phyloP scores from a whole-genome alignment of 2,888 invertebrate species.

The Acrobasis repandana region DNA sequence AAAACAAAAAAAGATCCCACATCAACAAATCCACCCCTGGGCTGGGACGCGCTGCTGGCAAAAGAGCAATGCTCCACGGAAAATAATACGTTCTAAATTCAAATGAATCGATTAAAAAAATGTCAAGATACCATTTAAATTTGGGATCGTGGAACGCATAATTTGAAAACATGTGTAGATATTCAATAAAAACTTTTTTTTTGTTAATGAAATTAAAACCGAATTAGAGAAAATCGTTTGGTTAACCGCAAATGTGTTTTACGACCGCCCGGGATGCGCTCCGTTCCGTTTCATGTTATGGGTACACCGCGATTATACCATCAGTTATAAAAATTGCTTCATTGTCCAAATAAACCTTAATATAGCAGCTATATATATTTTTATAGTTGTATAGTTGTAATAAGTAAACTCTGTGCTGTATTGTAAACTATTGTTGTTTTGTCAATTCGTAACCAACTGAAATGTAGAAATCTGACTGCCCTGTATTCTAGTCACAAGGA shows the following conservation, averaged over 20 bases:
- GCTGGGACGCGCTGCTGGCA: slow-evolving; percentile 17
- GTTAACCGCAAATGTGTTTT: slow-evolving; percentile 65
- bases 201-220: slow-evolving; percentile 67
- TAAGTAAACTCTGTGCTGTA: no score
- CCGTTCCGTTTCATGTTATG: slow-evolving; percentile 37
- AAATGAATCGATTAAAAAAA: slow-evolving; percentile 34
- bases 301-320: slow-evolving; percentile 36
- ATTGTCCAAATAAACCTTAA: slow-evolving; percentile 26
- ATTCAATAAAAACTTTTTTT: slow-evolving; percentile 41
- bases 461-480: no score
- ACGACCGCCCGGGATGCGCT: slow-evolving; percentile 40
- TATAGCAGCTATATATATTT: background rate
- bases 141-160: slow-evolving; percentile 39
- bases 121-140: slow-evolving; percentile 36
- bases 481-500: no score
- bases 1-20: slow-evolving; percentile 38
- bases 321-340: slow-evolving; percentile 30
- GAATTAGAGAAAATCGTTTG: slow-evolving; percentile 67
- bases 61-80: slow-evolving; percentile 23
- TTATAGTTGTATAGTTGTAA: background rate
- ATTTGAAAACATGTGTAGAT: slow-evolving; percentile 64
- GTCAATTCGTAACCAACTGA: no score
- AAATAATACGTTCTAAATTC: slow-evolving; percentile 26
- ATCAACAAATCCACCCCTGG: slow-evolving; percentile 42
- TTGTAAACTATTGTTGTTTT: no score